These are phyloP conservation scores for Zaprionus africanus DNA, from an alignment of 1,140 invertebrate species.

Conservation along the genomic window DNA sequence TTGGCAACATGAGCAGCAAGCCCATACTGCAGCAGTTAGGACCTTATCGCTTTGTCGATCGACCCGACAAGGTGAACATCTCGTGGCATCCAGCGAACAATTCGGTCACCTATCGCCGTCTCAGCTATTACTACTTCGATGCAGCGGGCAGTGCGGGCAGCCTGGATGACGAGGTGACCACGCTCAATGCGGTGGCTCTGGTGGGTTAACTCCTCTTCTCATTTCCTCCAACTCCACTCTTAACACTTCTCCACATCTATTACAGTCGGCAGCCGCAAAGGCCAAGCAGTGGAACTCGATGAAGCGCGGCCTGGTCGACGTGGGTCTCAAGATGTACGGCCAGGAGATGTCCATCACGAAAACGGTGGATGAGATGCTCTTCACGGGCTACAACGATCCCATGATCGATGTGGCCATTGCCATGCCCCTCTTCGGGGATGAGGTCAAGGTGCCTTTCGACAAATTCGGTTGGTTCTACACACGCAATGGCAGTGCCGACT, in stretches of 20 bases:
- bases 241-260: conserved; percentile 24
- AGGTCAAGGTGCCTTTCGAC: conserved; percentile 87
- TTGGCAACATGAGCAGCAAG: conserved; percentile 85
- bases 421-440: conserved; percentile 85
- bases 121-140: conserved; percentile 91
- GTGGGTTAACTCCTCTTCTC: conserved; percentile 86
- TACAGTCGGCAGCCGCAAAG: conserved; percentile 89
- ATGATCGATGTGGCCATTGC: conserved; percentile 88
- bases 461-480: conserved; percentile 93
- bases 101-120: conserved; percentile 92
- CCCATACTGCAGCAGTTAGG: conserved; percentile 89
- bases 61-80: conserved; percentile 89
- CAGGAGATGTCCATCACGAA: conserved; percentile 87
- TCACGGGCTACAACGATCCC: conserved; percentile 90
- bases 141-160: conserved; percentile 89
- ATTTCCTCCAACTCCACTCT: background rate
- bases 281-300: conserved; percentile 86
- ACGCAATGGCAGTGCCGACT: conserved; percentile 90
- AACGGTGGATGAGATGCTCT: conserved; percentile 89
- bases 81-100: conserved; percentile 89
- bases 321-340: conserved; percentile 85
- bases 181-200: conserved; percentile 92
- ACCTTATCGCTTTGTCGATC: conserved; percentile 90
- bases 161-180: conserved; percentile 90
- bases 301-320: conserved; percentile 86